Conservation (phyloP, 2,113 vertebrate genomes). For the human region GRCh38 chr4:86391001-86391500, state of each 20-base stretch:
- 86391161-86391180: conserved; percentile 29
- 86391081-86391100: background rate
- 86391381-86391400: background rate
- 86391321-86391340: conserved; percentile 33
- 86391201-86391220: conserved; percentile 40
- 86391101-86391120: conserved; percentile 27
- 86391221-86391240: background rate
- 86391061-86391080: conserved; percentile 5
- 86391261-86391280: conserved; percentile 29
- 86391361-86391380: background rate
- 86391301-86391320: conserved; percentile 15
- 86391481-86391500: background rate
- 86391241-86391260: background rate
- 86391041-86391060: conserved; percentile 6
- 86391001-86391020: background rate
- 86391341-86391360: conserved; percentile 32
- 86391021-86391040: background rate
- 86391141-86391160: conserved; percentile 26
- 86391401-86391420: background rate
- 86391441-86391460: background rate
- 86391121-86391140: background rate
- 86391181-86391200: conserved; percentile 14
- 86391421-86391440: background rate
- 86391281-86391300: background rate
- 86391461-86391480: background rate